Evolutionary conservation across 2,113 vertebrate genomes (phyloP).

Genomic region (Nansenia antarctica): DNA sequence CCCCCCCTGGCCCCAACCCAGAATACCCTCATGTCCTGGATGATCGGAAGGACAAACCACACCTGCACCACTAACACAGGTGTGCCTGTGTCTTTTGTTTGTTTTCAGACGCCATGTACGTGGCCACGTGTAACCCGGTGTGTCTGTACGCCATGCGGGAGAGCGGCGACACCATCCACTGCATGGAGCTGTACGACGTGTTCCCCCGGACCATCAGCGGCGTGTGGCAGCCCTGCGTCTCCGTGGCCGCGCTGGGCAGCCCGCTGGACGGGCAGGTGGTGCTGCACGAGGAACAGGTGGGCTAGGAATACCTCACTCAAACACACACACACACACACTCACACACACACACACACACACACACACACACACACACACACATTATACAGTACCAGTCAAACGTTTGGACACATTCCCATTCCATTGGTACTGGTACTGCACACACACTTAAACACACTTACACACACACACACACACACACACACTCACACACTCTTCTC

Average conservation of each 20-base stretch:
- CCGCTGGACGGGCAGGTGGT: slow-evolving; percentile 90
- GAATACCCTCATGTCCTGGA: neutral
- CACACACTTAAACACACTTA: neutral
- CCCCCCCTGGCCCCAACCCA: neutral
- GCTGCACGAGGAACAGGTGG: slow-evolving; percentile 94
- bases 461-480: neutral
- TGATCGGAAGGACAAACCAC: neutral
- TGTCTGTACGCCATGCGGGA: slow-evolving; percentile 85
- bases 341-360: too few species aligned
- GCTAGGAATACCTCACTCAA: neutral
- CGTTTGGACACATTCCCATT: too few species aligned
- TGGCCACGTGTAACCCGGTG: slow-evolving; percentile 90
- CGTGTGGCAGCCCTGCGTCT: slow-evolving; percentile 91
- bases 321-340: too few species aligned
- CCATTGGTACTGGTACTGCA: too few species aligned
- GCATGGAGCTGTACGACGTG: slow-evolving; percentile 87
- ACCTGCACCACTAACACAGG: neutral
- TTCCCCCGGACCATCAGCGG: slow-evolving; percentile 86
- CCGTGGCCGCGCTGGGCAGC: slow-evolving; percentile 82
- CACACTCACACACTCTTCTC: neutral
- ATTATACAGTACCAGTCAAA: neutral
- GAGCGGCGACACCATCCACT: slow-evolving; percentile 71
- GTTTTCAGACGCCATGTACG: slow-evolving; percentile 77
- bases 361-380: slow-evolving; percentile 6
- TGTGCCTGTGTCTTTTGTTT: neutral